A percentile compares a stretch with the other conserved stretches of the same genome.
phyloP scores from a whole-genome alignment of 2,888 invertebrate genomes.

The Chloromyia formosa region DNA sequence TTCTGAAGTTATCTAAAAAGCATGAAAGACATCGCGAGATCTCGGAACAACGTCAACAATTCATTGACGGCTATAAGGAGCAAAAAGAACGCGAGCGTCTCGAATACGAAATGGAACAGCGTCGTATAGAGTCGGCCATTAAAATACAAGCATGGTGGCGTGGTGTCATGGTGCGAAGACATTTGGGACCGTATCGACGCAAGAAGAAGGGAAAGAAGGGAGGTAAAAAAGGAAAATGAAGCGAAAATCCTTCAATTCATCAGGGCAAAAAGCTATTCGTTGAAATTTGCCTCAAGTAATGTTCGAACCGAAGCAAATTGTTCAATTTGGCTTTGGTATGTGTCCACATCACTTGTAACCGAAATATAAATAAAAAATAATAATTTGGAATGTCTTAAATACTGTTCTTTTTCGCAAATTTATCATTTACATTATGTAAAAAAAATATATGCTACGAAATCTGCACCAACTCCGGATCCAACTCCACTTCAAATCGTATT shows the following conservation, averaged over 20 bases:
- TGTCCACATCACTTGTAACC: too few species aligned
- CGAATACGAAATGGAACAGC: conserved; percentile 55
- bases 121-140: conserved; percentile 59
- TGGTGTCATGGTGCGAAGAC: conserved; percentile 71
- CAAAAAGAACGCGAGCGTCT: conserved; percentile 58
- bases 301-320: too few species aligned
- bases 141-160: conserved; percentile 70
- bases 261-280: too few species aligned
- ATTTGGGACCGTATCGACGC: conserved; percentile 68
- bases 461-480: conserved; percentile 69
- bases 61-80: conserved; percentile 57
- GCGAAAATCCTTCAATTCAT: too few species aligned
- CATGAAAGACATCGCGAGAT: conserved; percentile 55
- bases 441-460: conserved; percentile 56
- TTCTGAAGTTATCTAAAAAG: conserved; percentile 55
- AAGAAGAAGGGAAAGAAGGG: conserved; percentile 64
- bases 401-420: too few species aligned
- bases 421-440: too few species aligned
- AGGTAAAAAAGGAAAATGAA: conserved; percentile 53
- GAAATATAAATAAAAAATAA: too few species aligned
- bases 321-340: too few species aligned
- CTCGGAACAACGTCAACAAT: conserved; percentile 54
- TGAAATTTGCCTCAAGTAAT: too few species aligned
- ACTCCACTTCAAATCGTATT: conserved; percentile 72
- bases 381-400: too few species aligned